Conservation (phyloP, 2,888 invertebrate species). For the Pseudococcus viburni region DNA sequence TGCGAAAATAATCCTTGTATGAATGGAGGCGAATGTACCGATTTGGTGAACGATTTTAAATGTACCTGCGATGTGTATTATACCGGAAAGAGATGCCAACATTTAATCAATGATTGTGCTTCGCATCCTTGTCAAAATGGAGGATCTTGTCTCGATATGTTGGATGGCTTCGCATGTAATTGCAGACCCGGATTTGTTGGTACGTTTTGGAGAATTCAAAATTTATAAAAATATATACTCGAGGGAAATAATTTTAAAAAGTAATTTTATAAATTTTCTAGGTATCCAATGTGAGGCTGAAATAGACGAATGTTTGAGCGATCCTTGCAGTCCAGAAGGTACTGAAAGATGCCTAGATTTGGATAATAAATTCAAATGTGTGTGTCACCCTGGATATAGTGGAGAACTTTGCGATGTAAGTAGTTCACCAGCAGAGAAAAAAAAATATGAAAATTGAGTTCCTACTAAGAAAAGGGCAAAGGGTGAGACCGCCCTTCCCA, state of each 20-base stretch:
- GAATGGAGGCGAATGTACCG: slow-evolving; percentile 93
- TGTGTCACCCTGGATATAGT: slow-evolving; percentile 90
- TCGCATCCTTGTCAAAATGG: slow-evolving; percentile 93
- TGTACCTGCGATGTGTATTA: slow-evolving; percentile 95
- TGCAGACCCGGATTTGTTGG: slow-evolving; percentile 93
- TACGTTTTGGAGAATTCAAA: slow-evolving; percentile 68
- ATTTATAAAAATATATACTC: background rate
- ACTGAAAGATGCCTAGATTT: slow-evolving; percentile 91
- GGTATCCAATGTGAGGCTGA: slow-evolving; percentile 93
- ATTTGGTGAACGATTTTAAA: slow-evolving; percentile 85
- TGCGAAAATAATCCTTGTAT: slow-evolving; percentile 90
- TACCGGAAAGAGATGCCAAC: slow-evolving; percentile 93
- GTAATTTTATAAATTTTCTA: slow-evolving; percentile 38
- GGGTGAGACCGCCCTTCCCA: too few species aligned
- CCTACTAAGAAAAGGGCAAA: too few species aligned
- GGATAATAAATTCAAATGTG: slow-evolving; percentile 88
- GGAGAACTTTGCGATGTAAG: slow-evolving; percentile 75
- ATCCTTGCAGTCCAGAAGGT: slow-evolving; percentile 91
- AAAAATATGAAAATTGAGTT: background rate
- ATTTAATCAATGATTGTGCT: slow-evolving; percentile 92
- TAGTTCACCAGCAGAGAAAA: background rate
- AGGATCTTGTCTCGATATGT: slow-evolving; percentile 87
- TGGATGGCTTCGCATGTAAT: slow-evolving; percentile 92
- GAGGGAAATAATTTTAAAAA: background rate
- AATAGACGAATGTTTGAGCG: slow-evolving; percentile 91